Evolutionary conservation across 2,113 vertebrate genomes (phyloP).

Genomic region (Mirza zaza): DNA sequence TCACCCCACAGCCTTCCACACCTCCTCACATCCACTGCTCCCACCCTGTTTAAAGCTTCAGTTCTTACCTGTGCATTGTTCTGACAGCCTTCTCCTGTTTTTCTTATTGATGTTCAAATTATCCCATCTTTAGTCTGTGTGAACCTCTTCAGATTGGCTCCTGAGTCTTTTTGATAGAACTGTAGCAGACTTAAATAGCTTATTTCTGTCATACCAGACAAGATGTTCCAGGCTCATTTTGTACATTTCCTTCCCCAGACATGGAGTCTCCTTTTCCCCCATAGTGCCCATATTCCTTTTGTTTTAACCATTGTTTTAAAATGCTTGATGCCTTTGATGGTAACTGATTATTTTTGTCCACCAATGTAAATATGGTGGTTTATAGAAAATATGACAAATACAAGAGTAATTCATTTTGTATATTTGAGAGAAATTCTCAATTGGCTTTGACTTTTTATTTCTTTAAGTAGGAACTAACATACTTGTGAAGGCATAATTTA

Average conservation of each 20-base stretch:
- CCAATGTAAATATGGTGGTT: background rate
- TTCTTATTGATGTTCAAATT: constrained; percentile 31
- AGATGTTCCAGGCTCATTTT: background rate
- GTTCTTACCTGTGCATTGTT: too few species aligned
- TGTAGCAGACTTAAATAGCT: background rate
- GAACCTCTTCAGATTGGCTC: background rate
- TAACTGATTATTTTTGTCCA: constrained; percentile 42
- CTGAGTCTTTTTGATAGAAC: background rate
- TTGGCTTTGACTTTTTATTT: constrained; percentile 23
- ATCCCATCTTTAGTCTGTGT: background rate
- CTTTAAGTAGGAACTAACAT: constrained; percentile 21
- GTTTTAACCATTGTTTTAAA: constrained; percentile 47
- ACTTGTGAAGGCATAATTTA: constrained; percentile 47
- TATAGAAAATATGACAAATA: constrained; percentile 27
- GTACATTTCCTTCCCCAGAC: background rate
- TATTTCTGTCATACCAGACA: background rate
- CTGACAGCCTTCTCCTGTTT: background rate
- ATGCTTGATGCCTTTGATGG: background rate
- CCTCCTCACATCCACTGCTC: too few species aligned
- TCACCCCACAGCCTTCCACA: background rate
- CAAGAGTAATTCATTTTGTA: constrained; percentile 12
- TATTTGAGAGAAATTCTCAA: constrained; percentile 35
- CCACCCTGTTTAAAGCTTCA: too few species aligned
- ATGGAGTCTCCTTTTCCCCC: background rate
- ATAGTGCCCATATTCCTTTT: background rate